These are phyloP conservation scores for Anhinga rufa DNA, from an alignment of 2,113 vertebrate genomes.

Conservation along the genomic window DNA sequence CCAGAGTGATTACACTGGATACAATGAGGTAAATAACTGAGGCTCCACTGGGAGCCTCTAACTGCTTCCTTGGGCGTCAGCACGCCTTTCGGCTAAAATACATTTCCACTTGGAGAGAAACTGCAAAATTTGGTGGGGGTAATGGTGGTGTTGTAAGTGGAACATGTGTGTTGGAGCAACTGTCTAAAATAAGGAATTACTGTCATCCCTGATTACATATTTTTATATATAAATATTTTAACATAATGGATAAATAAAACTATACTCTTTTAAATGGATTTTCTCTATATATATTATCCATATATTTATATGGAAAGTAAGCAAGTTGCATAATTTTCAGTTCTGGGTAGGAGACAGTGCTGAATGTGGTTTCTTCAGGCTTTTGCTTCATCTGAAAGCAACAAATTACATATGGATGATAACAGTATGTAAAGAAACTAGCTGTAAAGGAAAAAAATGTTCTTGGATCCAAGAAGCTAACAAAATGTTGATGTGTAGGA, in stretches of 20 bases:
- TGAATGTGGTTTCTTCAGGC: background rate
- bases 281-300: too few relatives aligned
- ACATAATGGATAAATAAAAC: background rate
- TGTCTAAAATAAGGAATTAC: background rate
- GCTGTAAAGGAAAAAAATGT: too few relatives aligned
- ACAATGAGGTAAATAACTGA: background rate
- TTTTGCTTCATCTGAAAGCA: background rate
- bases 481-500: background rate
- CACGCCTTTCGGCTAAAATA: background rate
- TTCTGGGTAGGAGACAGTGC: background rate
- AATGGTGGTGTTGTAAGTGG: background rate
- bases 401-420: background rate
- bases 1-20: background rate
- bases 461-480: background rate
- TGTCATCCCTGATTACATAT: background rate
- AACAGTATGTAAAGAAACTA: background rate
- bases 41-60: background rate
- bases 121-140: background rate
- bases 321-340: background rate
- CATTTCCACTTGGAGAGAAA: background rate
- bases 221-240: background rate
- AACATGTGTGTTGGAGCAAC: background rate
- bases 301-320: background rate
- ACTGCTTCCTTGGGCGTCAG: background rate
- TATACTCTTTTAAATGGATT: background rate